Evolutionary conservation across 2,113 vertebrate species (phyloP), one percentile per base, ranked within the genome.

Genomic region (Noctilio leporinus): DNA sequence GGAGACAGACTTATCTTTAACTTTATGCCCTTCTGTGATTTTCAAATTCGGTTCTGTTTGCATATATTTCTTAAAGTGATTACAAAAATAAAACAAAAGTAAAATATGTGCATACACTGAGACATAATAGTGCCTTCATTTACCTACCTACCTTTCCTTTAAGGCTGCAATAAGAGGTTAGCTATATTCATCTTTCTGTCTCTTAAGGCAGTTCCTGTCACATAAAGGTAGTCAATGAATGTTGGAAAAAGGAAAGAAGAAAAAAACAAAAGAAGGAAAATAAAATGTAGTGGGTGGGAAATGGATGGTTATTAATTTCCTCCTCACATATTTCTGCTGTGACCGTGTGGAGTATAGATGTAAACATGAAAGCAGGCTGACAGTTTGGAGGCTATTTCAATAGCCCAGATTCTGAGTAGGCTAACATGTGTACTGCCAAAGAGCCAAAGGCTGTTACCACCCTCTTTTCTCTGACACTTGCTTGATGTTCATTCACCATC

Each of bases 51-150:
- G 2, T 57, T 43, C 26, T 89, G 38, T 72, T 91, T 83, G 45
- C 33, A 78, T 64, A 9, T 55, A 53, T 81, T 88, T 53, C 59
- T 89, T 82, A 67, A 93, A 86, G 55, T 80, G 78, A 77, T 88
- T 82, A n/a, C 24, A 89, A 83, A 89, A 96, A 62, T 43, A 87
- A 93, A 83, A 84, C 57, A 12, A 89, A 84, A 49, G 35, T 51
- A 85, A 87, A 51, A 47, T 87, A 40, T 24, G 7, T 55, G 1
- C 35, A 88, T 14, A 47, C 40, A 35, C 16, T 28, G 15, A 77
- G 59, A 77, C 40, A 83, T 81, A 95, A 59, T 35, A 67, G 19
- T 77, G 11, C 15, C 30, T 33, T 78, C 3, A 78, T 80, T 75
- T 93, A 17, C n/a, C 67, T 64, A 3, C 1, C 38, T 24, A 19